Evolutionary conservation across 2,797 vertebrate species (phyloP).

Genomic region (Enteromius fasciolatus): DNA sequence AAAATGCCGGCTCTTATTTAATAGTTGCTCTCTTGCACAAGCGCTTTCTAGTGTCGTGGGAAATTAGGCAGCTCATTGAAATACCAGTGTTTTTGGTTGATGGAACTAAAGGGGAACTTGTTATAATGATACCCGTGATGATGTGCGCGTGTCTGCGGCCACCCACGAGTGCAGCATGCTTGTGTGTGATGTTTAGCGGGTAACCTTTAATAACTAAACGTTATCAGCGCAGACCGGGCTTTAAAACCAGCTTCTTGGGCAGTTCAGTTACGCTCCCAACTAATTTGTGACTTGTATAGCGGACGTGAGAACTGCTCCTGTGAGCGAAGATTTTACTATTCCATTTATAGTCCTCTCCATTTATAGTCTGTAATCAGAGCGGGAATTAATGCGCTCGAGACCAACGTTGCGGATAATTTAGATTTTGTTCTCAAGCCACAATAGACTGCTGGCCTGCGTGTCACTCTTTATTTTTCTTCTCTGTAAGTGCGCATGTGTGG

Average conservation of each 20-base stretch:
- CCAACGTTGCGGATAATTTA: constrained; percentile 48
- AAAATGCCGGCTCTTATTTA: constrained; percentile 12
- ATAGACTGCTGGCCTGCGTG: constrained; percentile 8
- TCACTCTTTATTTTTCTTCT: neutral
- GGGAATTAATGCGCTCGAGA: constrained; percentile 51
- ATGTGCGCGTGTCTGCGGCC: constrained; percentile 32
- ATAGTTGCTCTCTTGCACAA: neutral
- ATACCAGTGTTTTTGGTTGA: constrained; percentile 1
- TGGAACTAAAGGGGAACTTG: constrained; percentile 28
- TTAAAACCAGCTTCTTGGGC: constrained; percentile 1
- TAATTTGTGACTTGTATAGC: constrained; percentile 36
- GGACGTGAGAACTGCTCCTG: constrained; percentile 30
- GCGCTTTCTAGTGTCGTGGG: neutral
- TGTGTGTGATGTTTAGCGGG: constrained; percentile 17
- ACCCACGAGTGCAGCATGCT: constrained; percentile 1
- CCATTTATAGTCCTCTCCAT: constrained; percentile 42
- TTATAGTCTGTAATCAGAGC: constrained; percentile 45
- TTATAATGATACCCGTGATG: constrained; percentile 22
- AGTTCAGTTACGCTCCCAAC: constrained; percentile 16
- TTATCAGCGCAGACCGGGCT: neutral
- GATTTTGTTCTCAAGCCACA: constrained; percentile 38
- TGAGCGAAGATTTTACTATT: constrained; percentile 45
- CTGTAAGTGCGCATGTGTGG: neutral
- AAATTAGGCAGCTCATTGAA: neutral
- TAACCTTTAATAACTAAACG: constrained; percentile 37